These are phyloP conservation scores for Irena cyanogastra DNA, from an alignment of 2,113 vertebrate genomes.

Conservation along the genomic window DNA sequence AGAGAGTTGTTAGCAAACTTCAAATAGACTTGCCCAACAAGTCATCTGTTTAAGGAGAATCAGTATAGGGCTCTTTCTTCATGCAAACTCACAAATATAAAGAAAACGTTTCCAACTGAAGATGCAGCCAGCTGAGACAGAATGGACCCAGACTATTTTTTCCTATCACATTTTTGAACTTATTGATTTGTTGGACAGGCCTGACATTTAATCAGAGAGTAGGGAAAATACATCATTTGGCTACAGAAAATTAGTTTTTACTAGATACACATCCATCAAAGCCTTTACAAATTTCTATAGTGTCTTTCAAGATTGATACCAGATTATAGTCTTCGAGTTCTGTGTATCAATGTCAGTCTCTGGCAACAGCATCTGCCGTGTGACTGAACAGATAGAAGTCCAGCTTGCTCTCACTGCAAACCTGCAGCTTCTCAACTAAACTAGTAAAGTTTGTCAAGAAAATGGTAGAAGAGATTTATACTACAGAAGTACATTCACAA, in stretches of 20 bases:
- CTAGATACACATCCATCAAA: constrained; percentile 60
- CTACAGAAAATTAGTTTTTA: constrained; percentile 63
- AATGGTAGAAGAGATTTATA: neutral
- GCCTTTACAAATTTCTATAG: constrained; percentile 14
- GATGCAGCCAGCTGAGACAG: neutral
- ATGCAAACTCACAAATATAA: neutral
- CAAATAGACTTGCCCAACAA: neutral
- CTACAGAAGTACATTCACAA: neutral
- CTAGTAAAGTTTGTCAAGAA: neutral
- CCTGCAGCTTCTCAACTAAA: neutral
- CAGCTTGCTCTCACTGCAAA: neutral
- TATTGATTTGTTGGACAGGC: constrained; percentile 45
- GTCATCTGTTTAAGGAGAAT: neutral
- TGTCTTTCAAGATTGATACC: constrained; percentile 57
- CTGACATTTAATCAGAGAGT: constrained; percentile 58
- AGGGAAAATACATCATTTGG: constrained; percentile 58
- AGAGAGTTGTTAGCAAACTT: neutral
- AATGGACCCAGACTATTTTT: neutral
- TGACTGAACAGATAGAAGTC: neutral
- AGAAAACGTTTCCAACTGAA: neutral
- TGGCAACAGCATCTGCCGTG: neutral
- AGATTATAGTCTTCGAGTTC: constrained; percentile 8
- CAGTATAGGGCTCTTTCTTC: neutral
- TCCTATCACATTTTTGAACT: constrained; percentile 4
- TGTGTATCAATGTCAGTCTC: constrained; percentile 19